phyloP scores from a whole-genome alignment of 2,113 vertebrate genomes.

The Capra hircus region DNA sequence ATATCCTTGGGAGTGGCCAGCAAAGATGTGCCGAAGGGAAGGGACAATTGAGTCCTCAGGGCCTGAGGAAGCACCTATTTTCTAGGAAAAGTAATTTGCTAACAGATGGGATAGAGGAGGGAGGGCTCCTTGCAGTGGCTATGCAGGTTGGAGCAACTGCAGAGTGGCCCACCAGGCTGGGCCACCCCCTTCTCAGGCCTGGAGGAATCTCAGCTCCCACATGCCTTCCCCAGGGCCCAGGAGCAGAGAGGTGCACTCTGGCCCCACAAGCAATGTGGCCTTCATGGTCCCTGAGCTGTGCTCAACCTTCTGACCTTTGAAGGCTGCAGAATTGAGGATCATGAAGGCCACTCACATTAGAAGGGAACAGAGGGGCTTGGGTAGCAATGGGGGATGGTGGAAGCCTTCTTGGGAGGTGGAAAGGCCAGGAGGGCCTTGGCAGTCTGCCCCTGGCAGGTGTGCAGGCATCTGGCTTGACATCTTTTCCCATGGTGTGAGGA shows the following conservation, averaged over 20 bases:
- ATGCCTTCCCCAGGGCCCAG: background rate
- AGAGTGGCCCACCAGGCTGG: background rate
- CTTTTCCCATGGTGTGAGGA: background rate
- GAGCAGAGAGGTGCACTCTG: background rate
- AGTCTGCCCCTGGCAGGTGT: background rate
- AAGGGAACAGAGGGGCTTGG: background rate
- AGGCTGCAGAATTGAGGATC: background rate
- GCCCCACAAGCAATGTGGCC: background rate
- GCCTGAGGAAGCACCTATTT: conserved; percentile 28
- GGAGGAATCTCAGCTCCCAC: background rate
- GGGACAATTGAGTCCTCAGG: background rate
- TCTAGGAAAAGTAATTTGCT: conserved; percentile 27
- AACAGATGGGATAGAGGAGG: background rate
- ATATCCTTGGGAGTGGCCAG: background rate
- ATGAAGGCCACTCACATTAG: background rate
- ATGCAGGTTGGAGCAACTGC: no score
- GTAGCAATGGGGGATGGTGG: background rate
- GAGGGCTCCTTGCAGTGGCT: background rate
- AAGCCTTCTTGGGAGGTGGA: background rate
- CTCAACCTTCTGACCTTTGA: background rate
- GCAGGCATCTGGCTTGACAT: background rate
- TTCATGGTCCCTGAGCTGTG: background rate
- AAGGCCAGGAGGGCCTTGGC: background rate
- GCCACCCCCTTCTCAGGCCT: background rate
- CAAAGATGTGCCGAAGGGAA: background rate